Evolutionary conservation across 2,113 vertebrate genomes (phyloP).

Genomic region (Acanthisitta chloris): DNA sequence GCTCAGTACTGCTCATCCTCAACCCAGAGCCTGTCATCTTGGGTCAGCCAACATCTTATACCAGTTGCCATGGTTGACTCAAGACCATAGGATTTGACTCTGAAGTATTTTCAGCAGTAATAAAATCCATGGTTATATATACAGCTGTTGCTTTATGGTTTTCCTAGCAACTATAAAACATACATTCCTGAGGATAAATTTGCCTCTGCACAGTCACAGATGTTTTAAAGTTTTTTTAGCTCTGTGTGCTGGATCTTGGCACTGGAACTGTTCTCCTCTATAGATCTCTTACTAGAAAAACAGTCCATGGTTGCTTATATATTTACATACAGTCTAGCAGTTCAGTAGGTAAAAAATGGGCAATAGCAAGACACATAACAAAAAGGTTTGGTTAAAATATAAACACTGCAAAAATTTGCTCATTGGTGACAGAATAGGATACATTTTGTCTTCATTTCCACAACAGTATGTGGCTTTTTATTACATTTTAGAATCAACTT

Average conservation of each 20-base stretch:
- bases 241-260: not conserved
- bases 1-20: not conserved
- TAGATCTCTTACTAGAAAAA: not conserved
- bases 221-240: not conserved
- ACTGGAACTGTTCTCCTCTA: not conserved
- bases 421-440: not conserved
- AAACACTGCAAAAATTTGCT: not conserved
- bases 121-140: not conserved
- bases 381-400: not conserved
- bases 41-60: not conserved
- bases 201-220: not conserved
- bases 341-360: not conserved
- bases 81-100: not conserved
- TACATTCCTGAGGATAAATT: not conserved
- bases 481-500: not conserved
- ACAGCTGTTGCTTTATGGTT: not conserved
- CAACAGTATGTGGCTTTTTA: not conserved
- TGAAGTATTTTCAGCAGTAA: not conserved
- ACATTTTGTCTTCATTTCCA: not conserved
- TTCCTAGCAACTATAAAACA: not conserved
- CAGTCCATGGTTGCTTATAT: rapidly evolving
- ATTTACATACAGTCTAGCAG: not conserved
- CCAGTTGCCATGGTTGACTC: not conserved
- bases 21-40: not conserved
- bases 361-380: not conserved